Percentiles rank a stretch among this genome's conserved stretches.
phyloP scores from a whole-genome alignment of 2,797 vertebrate species.

The Scolopax rusticola region DNA sequence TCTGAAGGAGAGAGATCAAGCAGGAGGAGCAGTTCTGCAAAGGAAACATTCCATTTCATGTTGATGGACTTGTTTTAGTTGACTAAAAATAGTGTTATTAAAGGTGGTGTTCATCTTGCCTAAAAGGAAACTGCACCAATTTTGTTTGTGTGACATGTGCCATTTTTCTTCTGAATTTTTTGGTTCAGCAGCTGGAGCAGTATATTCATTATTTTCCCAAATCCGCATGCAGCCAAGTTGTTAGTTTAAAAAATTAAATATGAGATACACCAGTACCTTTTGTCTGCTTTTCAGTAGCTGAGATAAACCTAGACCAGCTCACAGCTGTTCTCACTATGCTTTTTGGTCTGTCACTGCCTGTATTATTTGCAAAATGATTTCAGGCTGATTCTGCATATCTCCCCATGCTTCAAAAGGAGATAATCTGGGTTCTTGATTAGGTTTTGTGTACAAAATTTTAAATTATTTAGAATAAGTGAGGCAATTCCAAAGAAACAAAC shows the following conservation, averaged over 20 bases:
- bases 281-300: constrained; percentile 45
- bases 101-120: background rate
- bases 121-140: background rate
- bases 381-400: constrained; percentile 60
- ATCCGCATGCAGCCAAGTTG: background rate
- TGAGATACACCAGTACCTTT: constrained; percentile 24
- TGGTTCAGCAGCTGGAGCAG: constrained; percentile 35
- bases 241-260: constrained; percentile 7
- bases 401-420: constrained; percentile 10
- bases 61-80: background rate
- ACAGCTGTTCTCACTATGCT: constrained; percentile 31
- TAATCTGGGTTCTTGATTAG: constrained; percentile 64
- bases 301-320: constrained; percentile 55
- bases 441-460: constrained; percentile 64
- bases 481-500: constrained; percentile 60
- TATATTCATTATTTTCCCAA: constrained; percentile 38
- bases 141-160: constrained; percentile 4
- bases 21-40: background rate
- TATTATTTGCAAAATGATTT: background rate
- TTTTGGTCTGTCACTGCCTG: constrained; percentile 8
- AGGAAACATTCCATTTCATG: background rate
- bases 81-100: constrained; percentile 41
- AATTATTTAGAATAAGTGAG: constrained; percentile 57
- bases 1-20: background rate
- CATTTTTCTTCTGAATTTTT: constrained; percentile 22